Evolutionary conservation across 2,113 vertebrate species (phyloP).

Genomic region (Chrysemys picta): DNA sequence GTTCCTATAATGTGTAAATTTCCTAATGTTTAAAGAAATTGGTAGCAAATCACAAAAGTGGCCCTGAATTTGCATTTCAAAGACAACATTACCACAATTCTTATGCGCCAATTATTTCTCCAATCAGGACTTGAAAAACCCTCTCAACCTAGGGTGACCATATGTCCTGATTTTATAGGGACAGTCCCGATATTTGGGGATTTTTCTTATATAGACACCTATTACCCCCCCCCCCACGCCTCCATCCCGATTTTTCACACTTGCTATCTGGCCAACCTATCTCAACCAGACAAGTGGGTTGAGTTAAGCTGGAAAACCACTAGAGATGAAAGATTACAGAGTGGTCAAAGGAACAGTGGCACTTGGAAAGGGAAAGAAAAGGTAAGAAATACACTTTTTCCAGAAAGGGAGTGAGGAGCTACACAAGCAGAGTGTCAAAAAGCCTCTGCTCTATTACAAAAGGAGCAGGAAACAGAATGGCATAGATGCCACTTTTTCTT

Average conservation of each 20-base stretch:
- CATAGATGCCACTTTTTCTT: background rate
- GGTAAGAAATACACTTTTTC: background rate
- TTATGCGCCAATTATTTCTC: background rate
- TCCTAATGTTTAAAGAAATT: background rate
- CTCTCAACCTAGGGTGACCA: background rate
- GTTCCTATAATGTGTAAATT: background rate
- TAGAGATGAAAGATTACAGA: background rate
- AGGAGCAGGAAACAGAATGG: rapidly evolving
- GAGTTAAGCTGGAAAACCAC: background rate
- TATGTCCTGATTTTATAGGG: no score
- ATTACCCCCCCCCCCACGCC: no score
- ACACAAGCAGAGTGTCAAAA: background rate
- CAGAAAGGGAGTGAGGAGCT: background rate
- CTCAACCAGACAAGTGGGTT: background rate
- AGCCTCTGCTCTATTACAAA: background rate
- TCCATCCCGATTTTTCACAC: no score
- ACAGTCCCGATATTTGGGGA: no score
- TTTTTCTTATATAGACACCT: no score
- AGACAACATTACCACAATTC: background rate
- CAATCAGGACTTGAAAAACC: background rate
- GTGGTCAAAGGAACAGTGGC: background rate
- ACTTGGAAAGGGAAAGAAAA: background rate
- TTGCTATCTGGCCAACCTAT: no score
- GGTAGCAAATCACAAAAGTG: background rate
- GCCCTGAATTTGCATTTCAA: background rate